Base-by-base conservation (phyloP, 2,113 vertebrate species). In the Pandion haliaetus region DNA sequence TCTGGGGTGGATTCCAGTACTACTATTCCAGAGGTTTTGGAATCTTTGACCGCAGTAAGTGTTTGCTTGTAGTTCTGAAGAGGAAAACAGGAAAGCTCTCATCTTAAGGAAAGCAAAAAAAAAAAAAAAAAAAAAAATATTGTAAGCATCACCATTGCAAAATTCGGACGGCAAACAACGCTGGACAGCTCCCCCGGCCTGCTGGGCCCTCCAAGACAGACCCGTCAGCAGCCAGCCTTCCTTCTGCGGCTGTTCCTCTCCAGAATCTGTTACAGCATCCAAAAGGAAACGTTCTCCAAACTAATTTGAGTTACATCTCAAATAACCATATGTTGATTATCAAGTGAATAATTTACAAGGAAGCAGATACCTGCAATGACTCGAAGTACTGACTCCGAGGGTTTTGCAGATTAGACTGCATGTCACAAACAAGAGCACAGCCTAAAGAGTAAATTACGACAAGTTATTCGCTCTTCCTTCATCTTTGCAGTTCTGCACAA, bases 371-470 rank as follows among this genome's bases (percentile, higher is more conserved):
- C 79, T 93, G 47, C 29, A 20, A 47, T 66, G 44, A 93, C 82
- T 94, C 18, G 78, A 96, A 98, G 94, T 63, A 92, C 38, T 86
- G 84, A 86, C 82, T 91, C 93, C 7, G 61, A 58, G 78, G 57
- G 67, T 57, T 96, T 96, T 96, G 82, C 95, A 94, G 80, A 88
- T 96, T 90, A 91, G 80, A 84, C 25, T 66, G 47, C 71, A 69
- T 21, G 23, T 80, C 73, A 91, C 82, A 94, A 92, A 93, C n/a
- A 94, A 94, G 67, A 97, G 86, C 55, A 83, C 65, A 96, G 82
- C 59, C 44, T 88, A 59, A 96, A 90, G 55, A 65, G 74, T 44
- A 81, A 93, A 82, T 85, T 78, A 77, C 38, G 86, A 83, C 69
- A 96, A 95, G 47, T 74, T 96, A 90, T 55, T 82, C 63, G 36